Conservation (phyloP, 2,797 vertebrate genomes). For the Myiotriccus ornatus region DNA sequence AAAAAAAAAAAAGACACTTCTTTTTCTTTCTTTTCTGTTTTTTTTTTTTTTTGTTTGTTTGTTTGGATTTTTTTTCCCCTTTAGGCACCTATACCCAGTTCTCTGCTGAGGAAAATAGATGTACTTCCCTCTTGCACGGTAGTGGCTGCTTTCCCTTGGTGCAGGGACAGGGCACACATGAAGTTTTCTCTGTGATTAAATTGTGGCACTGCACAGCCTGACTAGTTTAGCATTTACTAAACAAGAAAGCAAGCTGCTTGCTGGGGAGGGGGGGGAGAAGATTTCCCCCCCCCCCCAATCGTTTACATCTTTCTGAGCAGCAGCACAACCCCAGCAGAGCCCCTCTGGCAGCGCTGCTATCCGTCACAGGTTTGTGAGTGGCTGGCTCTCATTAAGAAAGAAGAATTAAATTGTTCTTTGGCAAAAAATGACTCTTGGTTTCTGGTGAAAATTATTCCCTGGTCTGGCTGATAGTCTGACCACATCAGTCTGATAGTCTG, state of each 20-base stretch:
- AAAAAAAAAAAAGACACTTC: background rate
- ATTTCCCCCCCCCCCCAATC: background rate
- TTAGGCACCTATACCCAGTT: background rate
- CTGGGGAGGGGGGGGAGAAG: too few relatives aligned
- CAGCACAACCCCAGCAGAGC: background rate
- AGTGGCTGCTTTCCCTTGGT: background rate
- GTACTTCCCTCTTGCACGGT: background rate
- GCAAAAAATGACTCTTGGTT: background rate
- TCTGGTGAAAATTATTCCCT: background rate
- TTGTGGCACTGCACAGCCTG: background rate
- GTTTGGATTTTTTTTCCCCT: background rate
- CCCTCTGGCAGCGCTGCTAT: rapidly evolving
- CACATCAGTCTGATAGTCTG: background rate
- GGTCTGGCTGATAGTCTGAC: background rate
- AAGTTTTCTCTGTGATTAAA: background rate
- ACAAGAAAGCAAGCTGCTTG: background rate
- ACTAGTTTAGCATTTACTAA: background rate
- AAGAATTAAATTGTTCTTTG: background rate
- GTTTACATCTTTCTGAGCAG: background rate
- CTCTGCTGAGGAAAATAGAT: background rate
- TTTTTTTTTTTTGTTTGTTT: background rate
- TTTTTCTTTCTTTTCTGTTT: too few relatives aligned
- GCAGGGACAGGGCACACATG: rapidly evolving
- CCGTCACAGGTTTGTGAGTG: rapidly evolving
- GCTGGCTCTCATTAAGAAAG: background rate